These are phyloP conservation scores for Synanthedon myopaeformis DNA, from an alignment of 2,888 invertebrate genomes.

Conservation along the genomic window DNA sequence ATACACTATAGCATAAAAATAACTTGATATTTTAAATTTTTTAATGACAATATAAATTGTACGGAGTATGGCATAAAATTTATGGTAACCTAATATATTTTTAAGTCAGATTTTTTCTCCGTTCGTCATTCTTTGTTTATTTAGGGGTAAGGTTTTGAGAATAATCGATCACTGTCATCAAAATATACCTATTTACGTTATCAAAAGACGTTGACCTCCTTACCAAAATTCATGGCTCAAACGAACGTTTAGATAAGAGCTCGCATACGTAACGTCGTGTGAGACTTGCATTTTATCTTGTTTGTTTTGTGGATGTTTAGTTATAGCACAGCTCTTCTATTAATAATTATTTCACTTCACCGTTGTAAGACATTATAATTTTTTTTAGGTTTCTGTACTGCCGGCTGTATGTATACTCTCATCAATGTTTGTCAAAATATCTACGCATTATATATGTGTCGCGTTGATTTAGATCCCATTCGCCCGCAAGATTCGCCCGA, in stretches of 20 bases:
- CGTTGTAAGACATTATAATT: too few relatives aligned
- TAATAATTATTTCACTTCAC: neutral
- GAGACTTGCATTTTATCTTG: slow-evolving; percentile 35
- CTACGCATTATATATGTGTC: too few relatives aligned
- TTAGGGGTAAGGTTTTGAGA: slow-evolving; percentile 46
- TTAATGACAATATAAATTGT: too few relatives aligned
- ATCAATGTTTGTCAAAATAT: too few relatives aligned
- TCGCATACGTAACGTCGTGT: slow-evolving; percentile 27
- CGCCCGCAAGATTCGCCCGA: too few relatives aligned
- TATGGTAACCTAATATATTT: too few relatives aligned
- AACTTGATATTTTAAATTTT: too few relatives aligned
- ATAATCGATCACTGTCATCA: slow-evolving; percentile 63
- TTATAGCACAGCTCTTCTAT: neutral
- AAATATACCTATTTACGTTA: slow-evolving; percentile 41
- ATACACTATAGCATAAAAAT: too few relatives aligned
- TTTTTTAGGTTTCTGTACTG: too few relatives aligned
- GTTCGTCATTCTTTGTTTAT: slow-evolving; percentile 43
- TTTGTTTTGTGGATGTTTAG: slow-evolving; percentile 35
- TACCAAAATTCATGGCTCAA: slow-evolving; percentile 38
- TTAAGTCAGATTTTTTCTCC: slow-evolving; percentile 26
- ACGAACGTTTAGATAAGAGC: slow-evolving; percentile 45
- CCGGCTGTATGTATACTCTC: too few relatives aligned
- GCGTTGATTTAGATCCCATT: too few relatives aligned
- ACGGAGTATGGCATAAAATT: too few relatives aligned
- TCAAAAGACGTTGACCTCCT: slow-evolving; percentile 57